These are phyloP conservation scores for Trissolcus japonicus DNA, from an alignment of 2,888 invertebrate species.

Conservation along the genomic window DNA sequence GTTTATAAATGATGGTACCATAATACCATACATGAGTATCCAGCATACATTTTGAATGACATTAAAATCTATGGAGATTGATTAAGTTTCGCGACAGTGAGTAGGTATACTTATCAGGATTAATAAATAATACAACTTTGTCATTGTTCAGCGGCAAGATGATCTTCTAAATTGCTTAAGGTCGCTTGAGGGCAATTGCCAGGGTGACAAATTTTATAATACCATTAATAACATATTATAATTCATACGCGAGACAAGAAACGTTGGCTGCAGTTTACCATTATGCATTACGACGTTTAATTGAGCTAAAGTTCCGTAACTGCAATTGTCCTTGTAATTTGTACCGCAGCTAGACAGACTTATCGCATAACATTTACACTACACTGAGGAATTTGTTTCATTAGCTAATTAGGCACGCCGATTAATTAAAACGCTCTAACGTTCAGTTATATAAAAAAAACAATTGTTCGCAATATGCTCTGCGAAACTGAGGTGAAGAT, in stretches of 20 bases:
- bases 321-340: slow-evolving; percentile 32
- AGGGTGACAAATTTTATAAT: slow-evolving; percentile 43
- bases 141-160: slow-evolving; percentile 16
- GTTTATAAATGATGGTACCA: no score
- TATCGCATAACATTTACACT: slow-evolving; percentile 17
- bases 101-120: slow-evolving; percentile 5
- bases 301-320: slow-evolving; percentile 39
- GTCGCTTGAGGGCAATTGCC: slow-evolving; percentile 21
- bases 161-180: slow-evolving; percentile 30
- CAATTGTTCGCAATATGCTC: not conserved
- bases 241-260: slow-evolving; percentile 24
- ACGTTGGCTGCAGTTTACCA: slow-evolving; percentile 32
- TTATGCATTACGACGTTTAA: slow-evolving; percentile 41
- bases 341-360: slow-evolving; percentile 22
- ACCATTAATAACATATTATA: slow-evolving; percentile 35
- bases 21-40: no score
- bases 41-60: not conserved
- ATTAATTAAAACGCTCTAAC: slow-evolving; percentile 14
- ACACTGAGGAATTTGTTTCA: slow-evolving; percentile 23
- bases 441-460: not conserved
- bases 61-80: not conserved
- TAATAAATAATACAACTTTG: slow-evolving; percentile 13
- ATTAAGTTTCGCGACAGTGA: no score
- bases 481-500: not conserved
- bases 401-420: slow-evolving; percentile 25